A percentile compares a stretch with the other conserved stretches of the same genome.
Evolutionary conservation across 2,888 invertebrate genomes (phyloP).

Genomic region (Lissocephala sabroskyi): DNA sequence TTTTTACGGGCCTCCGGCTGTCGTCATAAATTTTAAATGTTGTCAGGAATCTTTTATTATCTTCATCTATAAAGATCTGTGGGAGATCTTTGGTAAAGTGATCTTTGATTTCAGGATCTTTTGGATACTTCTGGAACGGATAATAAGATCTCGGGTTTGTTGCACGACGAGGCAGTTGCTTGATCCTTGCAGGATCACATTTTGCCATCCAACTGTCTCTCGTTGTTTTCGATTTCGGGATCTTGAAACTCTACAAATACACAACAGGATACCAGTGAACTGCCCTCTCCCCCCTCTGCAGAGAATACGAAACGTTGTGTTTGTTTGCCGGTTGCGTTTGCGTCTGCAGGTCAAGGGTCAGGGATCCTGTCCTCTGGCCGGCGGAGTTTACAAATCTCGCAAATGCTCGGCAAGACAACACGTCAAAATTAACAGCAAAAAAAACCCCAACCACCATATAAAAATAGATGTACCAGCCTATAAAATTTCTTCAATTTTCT

Average conservation of each 20-base stretch:
- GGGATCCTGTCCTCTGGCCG: not conserved
- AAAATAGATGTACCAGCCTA: no score
- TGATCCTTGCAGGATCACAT: conserved; percentile 20
- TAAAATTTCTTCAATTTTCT: no score
- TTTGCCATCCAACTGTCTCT: conserved; percentile 67
- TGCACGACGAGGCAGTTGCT: conserved; percentile 70
- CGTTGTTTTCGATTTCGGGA: conserved; percentile 72
- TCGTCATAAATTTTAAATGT: no score
- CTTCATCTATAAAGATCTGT: no score
- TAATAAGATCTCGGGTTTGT: conserved; percentile 71
- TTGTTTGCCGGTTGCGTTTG: conserved; percentile 65
- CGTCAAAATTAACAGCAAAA: conserved; percentile 53
- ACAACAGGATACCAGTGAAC: conserved; percentile 46
- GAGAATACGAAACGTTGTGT: conserved; percentile 51
- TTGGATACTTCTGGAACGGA: conserved; percentile 5
- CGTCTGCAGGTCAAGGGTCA: conserved; percentile 27
- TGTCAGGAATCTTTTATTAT: no score
- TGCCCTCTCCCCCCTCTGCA: no score
- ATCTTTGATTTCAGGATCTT: no score
- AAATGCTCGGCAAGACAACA: conserved; percentile 65
- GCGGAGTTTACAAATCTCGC: conserved; percentile 39
- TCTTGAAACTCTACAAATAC: no score
- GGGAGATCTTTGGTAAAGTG: no score
- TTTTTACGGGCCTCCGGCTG: no score
- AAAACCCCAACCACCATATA: no score